Evolutionary conservation across 35 echinoderm and acorn worm species (phyloP), one percentile per base, ranked within the genome.

Genomic region (Apostichopus parvimensis): DNA sequence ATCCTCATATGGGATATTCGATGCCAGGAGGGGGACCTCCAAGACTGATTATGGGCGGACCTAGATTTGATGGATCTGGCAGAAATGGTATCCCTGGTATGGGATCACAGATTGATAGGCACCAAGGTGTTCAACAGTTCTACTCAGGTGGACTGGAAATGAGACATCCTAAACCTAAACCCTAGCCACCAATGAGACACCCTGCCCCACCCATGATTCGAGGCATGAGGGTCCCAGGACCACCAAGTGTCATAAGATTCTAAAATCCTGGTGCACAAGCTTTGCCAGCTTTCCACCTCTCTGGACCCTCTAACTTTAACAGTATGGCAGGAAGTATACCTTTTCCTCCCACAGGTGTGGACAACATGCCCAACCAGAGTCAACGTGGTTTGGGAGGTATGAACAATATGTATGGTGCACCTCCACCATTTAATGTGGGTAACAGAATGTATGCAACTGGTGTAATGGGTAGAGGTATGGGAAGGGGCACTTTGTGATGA

Each of bases 401-500:
- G 8, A 87, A 45, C 53, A 75, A 68, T 75, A 88, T 88, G 86
- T 88, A 72, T 26, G 28, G 86, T 45, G 7, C 34, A 57, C 60
- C 68, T 68, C 15, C 64, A 24, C 34, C 34, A 17, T 88, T 65
- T 75, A 88, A 88, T 75, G 34, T 65, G 62, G 58, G 24, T 88
- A 88, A 71, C 22, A 34, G 68, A 26, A 88, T 88, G 86, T 88
- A 23, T 65, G 61, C 62, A 52, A 60, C 86, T 26, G 28, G 62
- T 20, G 86, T 21, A 9, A 88, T 88, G 61, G 86, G 86, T 72
- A 88, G 86, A 7, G 86, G 86, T 28, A 68, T 68, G 52, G 86
- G 86, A 6, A 88, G 68, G 17, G 52, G 68, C 14, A 20, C 81
- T 20, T n/a, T n/a, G n/a, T n/a, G n/a, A n/a, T 2, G 55, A 24